Conservation (phyloP, 2,888 invertebrate species). For the Drosophila nigricruria region DNA sequence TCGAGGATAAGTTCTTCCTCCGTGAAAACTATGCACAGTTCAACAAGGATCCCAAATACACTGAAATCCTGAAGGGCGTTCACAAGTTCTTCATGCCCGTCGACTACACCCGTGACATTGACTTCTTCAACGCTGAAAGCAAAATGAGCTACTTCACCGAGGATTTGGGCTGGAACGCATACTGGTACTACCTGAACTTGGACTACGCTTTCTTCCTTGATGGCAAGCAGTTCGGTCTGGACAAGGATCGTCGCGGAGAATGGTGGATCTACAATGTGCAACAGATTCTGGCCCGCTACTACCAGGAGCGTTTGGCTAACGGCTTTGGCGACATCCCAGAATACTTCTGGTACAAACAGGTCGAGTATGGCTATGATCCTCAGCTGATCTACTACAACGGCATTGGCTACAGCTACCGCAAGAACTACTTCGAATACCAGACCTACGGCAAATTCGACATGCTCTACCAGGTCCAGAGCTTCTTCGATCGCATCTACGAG, state of each 20-base stretch:
- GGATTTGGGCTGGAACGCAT: conserved; percentile 89
- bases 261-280: conserved; percentile 89
- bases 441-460: conserved; percentile 77
- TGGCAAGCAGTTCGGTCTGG: conserved; percentile 86
- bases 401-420: conserved; percentile 87
- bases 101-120: conserved; percentile 87
- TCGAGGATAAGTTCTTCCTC: conserved; percentile 75
- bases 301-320: conserved; percentile 89
- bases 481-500: conserved; percentile 86
- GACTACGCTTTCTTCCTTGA: conserved; percentile 89
- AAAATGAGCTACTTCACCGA: conserved; percentile 89
- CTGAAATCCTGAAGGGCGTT: conserved; percentile 58
- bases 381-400: conserved; percentile 88
- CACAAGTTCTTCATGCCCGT: conserved; percentile 85
- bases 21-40: conserved; percentile 69
- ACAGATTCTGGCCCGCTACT: conserved; percentile 89
- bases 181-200: conserved; percentile 88
- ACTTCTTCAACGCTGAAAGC: conserved; percentile 87
- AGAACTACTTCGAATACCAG: conserved; percentile 84
- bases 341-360: conserved; percentile 86
- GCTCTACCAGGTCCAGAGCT: conserved; percentile 70
- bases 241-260: conserved; percentile 88
- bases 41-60: conserved; percentile 71
- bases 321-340: conserved; percentile 88
- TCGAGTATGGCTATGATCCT: conserved; percentile 87